Evolutionary conservation across 2,113 vertebrate genomes (phyloP).

Genomic region (Raja brachyura): DNA sequence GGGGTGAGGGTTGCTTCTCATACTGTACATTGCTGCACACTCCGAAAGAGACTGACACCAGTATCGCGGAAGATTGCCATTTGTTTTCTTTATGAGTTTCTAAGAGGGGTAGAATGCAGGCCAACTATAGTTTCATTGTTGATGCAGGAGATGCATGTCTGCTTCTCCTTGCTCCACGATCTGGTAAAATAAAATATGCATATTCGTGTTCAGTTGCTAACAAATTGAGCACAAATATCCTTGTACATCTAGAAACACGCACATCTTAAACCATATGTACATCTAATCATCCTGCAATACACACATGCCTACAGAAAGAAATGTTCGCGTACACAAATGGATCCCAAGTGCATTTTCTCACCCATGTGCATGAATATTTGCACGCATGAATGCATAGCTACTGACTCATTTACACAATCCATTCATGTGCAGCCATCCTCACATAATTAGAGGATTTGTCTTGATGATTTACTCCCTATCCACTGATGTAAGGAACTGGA

Average conservation of each 20-base stretch:
- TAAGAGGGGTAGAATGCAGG: background rate
- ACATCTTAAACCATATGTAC: background rate
- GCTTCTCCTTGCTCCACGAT: background rate
- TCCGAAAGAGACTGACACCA: background rate
- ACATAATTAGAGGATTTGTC: background rate
- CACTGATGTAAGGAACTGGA: background rate
- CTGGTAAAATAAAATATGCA: background rate
- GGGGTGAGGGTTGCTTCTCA: background rate
- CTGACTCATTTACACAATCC: too few relatives aligned
- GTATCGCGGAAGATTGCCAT: background rate
- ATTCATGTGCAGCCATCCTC: too few relatives aligned
- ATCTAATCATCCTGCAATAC: too few relatives aligned
- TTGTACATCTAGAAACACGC: background rate
- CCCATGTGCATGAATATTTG: too few relatives aligned
- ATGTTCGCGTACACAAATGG: too few relatives aligned
- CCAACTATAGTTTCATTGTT: background rate
- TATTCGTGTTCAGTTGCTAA: background rate
- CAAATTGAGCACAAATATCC: background rate
- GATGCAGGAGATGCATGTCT: background rate
- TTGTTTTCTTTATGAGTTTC: background rate
- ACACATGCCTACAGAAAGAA: too few relatives aligned
- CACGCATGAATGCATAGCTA: too few relatives aligned
- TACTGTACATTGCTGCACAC: too few relatives aligned
- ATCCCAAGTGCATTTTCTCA: too few relatives aligned
- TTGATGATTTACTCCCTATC: slow-evolving; percentile 12